Base-by-base conservation (phyloP, 35 echinoderm and acorn worm genomes). In the Lytechinus variegatus region DNA sequence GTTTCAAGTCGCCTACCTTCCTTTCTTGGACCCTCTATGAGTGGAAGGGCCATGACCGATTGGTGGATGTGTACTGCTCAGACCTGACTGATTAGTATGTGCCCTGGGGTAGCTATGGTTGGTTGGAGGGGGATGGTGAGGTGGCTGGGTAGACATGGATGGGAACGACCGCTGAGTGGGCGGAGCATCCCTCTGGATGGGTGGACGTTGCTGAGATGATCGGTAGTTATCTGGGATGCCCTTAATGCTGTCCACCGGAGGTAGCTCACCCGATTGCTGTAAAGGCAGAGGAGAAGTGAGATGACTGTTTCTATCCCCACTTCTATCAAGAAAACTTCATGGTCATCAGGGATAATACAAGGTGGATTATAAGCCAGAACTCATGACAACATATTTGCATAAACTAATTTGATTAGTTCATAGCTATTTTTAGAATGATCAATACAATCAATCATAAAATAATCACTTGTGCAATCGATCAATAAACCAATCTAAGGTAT, bases 201-300 rank as follows among this genome's bases (percentile, higher is more conserved):
- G 1, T 52, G 95, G 79, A 7, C 21, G 54, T 53, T 95, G 87
- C 66, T 96, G 95, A 27, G 95, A 27, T 51, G 88, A 92, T 2
- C 97, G 94, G 91, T 97, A 99, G 51, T 95, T 96, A 54, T 99
- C 96, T 1, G 98, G 98, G 29, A 99, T 95, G 9, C 98, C 98
- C 94, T 98, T 99, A 9, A 98, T 94, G 53, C 92, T 97, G 96
- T 99, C 98, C 9, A 99, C 98, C 87, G 98, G 98, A 55, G 98
- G 98, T 72, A 99, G 92, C 87, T 97, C 94, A 4, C 95, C 92
- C 53, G 91, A 52, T 92, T 96, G 95, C 72, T 88, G 61, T 52
- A 16, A 54, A 52, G 29, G 2, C 16, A 90, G 1, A 14, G 88
- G 28, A 90, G 21, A 79, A 79, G 66, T 16, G 14, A 79, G 66